Evolutionary conservation across 2,888 invertebrate genomes (phyloP).

Genomic region (Netelia inedita): DNA sequence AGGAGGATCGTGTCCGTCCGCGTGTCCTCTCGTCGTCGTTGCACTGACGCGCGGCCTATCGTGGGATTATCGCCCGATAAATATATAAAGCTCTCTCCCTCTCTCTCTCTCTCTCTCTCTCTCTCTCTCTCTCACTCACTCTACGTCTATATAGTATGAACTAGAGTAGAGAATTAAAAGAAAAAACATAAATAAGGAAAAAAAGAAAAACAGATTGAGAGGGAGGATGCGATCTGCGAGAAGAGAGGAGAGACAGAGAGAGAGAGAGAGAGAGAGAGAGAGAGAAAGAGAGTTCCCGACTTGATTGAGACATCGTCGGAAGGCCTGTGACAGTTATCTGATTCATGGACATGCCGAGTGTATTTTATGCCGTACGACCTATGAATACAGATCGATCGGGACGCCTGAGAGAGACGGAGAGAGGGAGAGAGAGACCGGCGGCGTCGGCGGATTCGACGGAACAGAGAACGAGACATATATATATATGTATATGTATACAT

Average conservation of each 20-base stretch:
- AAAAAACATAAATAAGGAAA: not conserved
- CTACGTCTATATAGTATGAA: slow-evolving; percentile 38
- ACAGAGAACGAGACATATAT: slow-evolving; percentile 41
- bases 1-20: slow-evolving; percentile 51
- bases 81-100: slow-evolving; percentile 67
- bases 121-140: no score
- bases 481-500: slow-evolving; percentile 22
- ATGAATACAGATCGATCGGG: slow-evolving; percentile 85
- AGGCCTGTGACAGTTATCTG: slow-evolving; percentile 85
- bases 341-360: slow-evolving; percentile 85
- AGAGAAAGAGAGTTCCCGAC: slow-evolving; percentile 70
- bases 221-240: slow-evolving; percentile 30
- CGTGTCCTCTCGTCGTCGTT: slow-evolving; percentile 50
- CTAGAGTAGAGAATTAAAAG: slow-evolving; percentile 52
- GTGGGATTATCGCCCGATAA: slow-evolving; percentile 73
- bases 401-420: slow-evolving; percentile 61
- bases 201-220: slow-evolving; percentile 19
- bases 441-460: slow-evolving; percentile 61
- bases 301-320: slow-evolving; percentile 84
- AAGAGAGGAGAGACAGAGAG: slow-evolving; percentile 17
- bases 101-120: not conserved
- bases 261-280: slow-evolving; percentile 72
- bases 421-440: slow-evolving; percentile 33
- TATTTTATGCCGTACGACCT: slow-evolving; percentile 85
- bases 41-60: slow-evolving; percentile 64